Evolutionary conservation across 2,797 vertebrate species (phyloP), one percentile per base, ranked within the genome.

Genomic region (Knipowitschia caucasica): DNA sequence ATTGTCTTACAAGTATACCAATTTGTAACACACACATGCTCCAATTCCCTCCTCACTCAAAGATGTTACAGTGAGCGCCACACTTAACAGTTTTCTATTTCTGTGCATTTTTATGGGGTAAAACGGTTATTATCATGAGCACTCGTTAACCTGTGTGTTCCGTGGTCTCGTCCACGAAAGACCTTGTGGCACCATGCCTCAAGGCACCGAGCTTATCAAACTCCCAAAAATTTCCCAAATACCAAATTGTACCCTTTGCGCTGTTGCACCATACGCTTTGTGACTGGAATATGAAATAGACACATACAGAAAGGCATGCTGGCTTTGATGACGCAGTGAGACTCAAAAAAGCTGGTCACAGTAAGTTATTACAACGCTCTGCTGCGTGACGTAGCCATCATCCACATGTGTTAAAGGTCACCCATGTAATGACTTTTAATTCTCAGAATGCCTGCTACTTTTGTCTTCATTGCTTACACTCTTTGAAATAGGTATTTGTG

Each of bases 261-360:
- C 77, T 66, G 69, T 66, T 79, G 78, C 80, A 73, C 58, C 69
- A 67, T 62, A 51, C 4, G 5, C 76, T 50, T 69, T 85, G 79
- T 87, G 85, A 85, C 76, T 59, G 42, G 85, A 87, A 87, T 87
- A 83, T 74, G 81, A 85, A 87, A 64, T 39, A 72, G 71, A 77
- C 60, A 73, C 71, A 56, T 63, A 53, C 69, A 42, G 63, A 69
- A 65, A 47, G 64, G 66, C 52, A 42, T 69, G 71, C 65, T 64
- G 25, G 53, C 77, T 81, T 80, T 83, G 77, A 81, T 81, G 81
- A 80, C 69, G 75, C 75, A 82, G 73, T 75, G 45, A n/a, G 46
- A 11, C 26, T 3, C 6, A 50, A 42, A 67, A 36, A 71, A 78
- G 71, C 55, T 78, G 65, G 67, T 71, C 53, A 76, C 74, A 59